Evolutionary conservation across 2,888 invertebrate species (phyloP).

Genomic region (Acleris emargana): DNA sequence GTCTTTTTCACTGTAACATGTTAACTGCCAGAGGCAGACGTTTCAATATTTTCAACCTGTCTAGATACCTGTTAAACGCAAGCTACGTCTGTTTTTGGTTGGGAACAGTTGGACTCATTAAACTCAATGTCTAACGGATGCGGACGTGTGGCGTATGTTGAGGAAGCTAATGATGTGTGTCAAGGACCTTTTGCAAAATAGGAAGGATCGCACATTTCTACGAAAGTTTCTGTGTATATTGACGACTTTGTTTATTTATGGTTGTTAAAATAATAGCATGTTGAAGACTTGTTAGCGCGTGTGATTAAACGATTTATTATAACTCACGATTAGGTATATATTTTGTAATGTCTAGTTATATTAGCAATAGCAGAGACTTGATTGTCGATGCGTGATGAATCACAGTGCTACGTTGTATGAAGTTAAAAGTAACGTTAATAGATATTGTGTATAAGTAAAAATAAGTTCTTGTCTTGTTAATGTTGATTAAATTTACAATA

Average conservation of each 20-base stretch:
- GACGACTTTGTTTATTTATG: no score
- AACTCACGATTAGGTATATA: not conserved
- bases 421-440: not conserved
- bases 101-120: constrained; percentile 1
- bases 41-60: no score
- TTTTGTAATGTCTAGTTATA: not conserved
- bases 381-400: constrained; percentile 23
- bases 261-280: not conserved
- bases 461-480: not conserved
- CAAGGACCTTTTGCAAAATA: not conserved
- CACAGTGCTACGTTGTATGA: constrained; percentile 5
- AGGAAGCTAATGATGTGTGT: constrained; percentile 4
- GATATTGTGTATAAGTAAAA: not conserved
- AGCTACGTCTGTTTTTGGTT: no score
- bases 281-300: not conserved
- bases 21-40: no score
- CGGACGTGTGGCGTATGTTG: not conserved
- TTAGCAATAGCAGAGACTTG: not conserved
- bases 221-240: no score
- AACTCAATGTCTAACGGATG: constrained; percentile 2
- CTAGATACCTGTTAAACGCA: no score
- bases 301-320: not conserved
- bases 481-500: not conserved
- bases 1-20: no score
- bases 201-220: not conserved